Percentiles rank a stretch among this genome's conserved stretches.
Evolutionary conservation across 2,797 vertebrate species (phyloP).

Genomic region (Rhodeus uyekii): DNA sequence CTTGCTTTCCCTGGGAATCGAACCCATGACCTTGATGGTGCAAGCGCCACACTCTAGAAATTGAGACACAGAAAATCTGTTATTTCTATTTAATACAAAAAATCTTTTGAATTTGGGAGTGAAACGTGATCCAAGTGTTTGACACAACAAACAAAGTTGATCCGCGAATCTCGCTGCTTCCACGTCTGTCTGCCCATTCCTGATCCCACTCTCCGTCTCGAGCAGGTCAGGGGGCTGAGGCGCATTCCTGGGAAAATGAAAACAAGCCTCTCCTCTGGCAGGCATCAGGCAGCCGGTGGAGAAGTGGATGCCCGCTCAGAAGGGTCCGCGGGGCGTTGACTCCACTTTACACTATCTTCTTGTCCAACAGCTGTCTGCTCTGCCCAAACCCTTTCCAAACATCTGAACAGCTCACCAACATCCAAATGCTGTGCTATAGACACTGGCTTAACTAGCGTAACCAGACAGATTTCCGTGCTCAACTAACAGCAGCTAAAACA

Average conservation of each 20-base stretch:
- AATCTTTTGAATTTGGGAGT: background rate
- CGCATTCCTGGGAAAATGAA: constrained; percentile 55
- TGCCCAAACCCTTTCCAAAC: background rate
- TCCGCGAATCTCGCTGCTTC: constrained; percentile 47
- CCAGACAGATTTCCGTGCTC: background rate
- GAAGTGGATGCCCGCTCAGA: constrained; percentile 33
- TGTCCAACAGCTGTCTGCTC: constrained; percentile 36
- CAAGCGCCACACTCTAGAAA: too few relatives aligned
- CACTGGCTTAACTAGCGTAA: background rate
- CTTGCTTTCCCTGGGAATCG: too few relatives aligned
- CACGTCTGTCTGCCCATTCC: constrained; percentile 18
- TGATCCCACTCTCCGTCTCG: constrained; percentile 9
- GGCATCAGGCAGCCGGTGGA: constrained; percentile 8
- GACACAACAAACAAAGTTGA: constrained; percentile 36
- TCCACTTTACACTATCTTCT: constrained; percentile 19
- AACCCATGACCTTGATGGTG: too few relatives aligned
- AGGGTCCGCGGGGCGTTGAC: constrained; percentile 2
- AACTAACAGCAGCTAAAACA: background rate
- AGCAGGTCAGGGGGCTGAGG: constrained; percentile 47
- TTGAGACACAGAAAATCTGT: too few relatives aligned
- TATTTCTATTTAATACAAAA: too few relatives aligned
- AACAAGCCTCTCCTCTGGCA: constrained; percentile 40
- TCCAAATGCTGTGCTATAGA: background rate
- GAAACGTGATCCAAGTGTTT: constrained; percentile 15
- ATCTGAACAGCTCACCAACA: constrained; percentile 23